Evolutionary conservation across 2,113 vertebrate genomes (phyloP), one percentile per base, ranked within the genome.

Genomic region (Gavia stellata): DNA sequence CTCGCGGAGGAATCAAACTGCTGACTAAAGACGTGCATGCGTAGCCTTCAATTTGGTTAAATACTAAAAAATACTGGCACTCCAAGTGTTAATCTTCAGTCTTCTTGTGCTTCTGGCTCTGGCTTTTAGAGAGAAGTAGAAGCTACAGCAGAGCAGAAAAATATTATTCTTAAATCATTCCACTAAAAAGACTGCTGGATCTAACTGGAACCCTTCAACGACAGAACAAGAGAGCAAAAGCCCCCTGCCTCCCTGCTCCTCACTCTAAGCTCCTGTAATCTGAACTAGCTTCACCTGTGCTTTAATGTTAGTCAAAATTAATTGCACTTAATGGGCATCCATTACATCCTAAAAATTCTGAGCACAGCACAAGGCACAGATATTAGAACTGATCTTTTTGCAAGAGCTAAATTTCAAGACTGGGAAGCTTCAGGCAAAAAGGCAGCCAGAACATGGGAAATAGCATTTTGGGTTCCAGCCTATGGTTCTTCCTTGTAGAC

Each of bases 11-110:
- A 73, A 53, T 47, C 45, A 73, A 88, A 78, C 40, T 83, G 92
- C 92, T 90, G 82, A 71, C 67, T 87, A 59, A 80, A 88, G 58
- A 42, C 18, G 9, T 40, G 33, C 33, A 29, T 3, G 24, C 2
- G 3, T 12, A 92, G 77, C 83, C 86, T 93, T 89, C 77, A 55
- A 9, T 92, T 87, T 88, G 44, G 19, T 67, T 86, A 79, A 81
- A 49, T 29, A 31, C 31, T 75, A 40, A 88, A 95, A 61, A n/a
- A 56, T 33, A 88, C 34, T 56, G 78, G 86, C 72, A 45, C 24
- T 74, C 21, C 31, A 75, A 92, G 92, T 0, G 94, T 95, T 97
- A 96, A 93, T 67, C 31, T 52, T 74, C 0, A 0, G 34, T 58
- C 44, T 7, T 67, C 34, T 66, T 45, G 38, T 66, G 36, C 66